Evolutionary conservation across 2,888 invertebrate genomes (phyloP).

Genomic region (Hydropsyche betteni): DNA sequence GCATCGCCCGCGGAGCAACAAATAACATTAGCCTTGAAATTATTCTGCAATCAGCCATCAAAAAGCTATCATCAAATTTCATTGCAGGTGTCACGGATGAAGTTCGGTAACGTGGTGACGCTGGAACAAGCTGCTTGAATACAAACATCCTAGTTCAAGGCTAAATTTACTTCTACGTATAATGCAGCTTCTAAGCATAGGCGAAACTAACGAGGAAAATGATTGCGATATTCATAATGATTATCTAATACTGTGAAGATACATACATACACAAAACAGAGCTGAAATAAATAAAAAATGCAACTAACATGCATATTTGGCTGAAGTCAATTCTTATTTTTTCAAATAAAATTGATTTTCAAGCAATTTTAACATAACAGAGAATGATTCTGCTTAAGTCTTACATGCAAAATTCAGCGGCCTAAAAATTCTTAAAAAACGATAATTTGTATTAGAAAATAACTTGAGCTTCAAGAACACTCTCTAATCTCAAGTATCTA

Average conservation of each 20-base stretch:
- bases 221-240: neutral
- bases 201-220: slow-evolving; percentile 2
- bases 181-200: neutral
- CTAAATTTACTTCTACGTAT: slow-evolving; percentile 23
- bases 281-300: too few relatives aligned
- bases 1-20: too few relatives aligned
- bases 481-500: neutral
- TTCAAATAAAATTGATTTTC: too few relatives aligned
- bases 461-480: neutral
- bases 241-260: too few relatives aligned
- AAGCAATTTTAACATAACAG: too few relatives aligned
- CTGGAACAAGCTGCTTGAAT: slow-evolving; percentile 38
- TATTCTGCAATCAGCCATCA: slow-evolving; percentile 22
- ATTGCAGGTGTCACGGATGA: slow-evolving; percentile 40
- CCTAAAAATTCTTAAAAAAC: too few relatives aligned
- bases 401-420: too few relatives aligned
- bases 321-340: too few relatives aligned
- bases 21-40: slow-evolving; percentile 11
- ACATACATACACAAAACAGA: too few relatives aligned
- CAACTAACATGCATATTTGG: too few relatives aligned
- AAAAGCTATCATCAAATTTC: slow-evolving; percentile 41
- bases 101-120: slow-evolving; percentile 20
- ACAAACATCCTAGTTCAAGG: slow-evolving; percentile 50
- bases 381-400: too few relatives aligned
- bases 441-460: too few relatives aligned